Base-by-base conservation (phyloP, 1,140 invertebrate genomes). In the Trachymyrmex septentrionalis region DNA sequence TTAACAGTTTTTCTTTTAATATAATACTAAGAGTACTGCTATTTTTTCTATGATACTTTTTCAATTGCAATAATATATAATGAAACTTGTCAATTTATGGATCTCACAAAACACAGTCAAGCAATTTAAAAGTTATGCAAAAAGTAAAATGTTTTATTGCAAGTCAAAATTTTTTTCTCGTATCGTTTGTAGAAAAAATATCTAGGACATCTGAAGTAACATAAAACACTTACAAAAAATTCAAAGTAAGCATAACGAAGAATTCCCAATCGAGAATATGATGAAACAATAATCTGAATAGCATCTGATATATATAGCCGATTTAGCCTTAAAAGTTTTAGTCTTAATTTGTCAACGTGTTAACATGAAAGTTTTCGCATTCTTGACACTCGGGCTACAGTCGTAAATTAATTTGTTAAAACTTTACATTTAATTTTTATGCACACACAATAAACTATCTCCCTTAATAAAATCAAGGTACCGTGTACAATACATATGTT, bases 51-150 rank as follows among this genome's bases (percentile, higher is more conserved):
- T 27, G 34, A 21, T 69, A 89, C 19, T 72, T 85, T 6, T 57
- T 34, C 88, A 67, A 76, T 85, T 76, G 63, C 34, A 55, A 57
- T 76, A 72, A 86, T 30, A 66, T 78, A 84, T 77, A 21, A 78
- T 27, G 61, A 38, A 71, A 71, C 16, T 50, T 19, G 16, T 69
- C 16, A 34, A 44, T 67, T 9, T n/a, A 55, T 48, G 3, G 24
- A 12, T 61, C 24, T 87, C 27, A 63, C n/a, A 59, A 38, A 76
- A 50, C 3, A 63, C 57, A 55, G 86, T 80, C 81, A 82, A 73
- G 44, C 63, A 71, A 73, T 88, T 82, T 78, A 86, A 86, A 88
- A 89, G 57, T 77, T 81, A 48, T 66, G 44, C 50, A 21, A 71
- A 85, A 38, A 61, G 30, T n/a, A 34, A 80, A 38, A 71, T 53